Evolutionary conservation across 2,113 vertebrate species (phyloP), one percentile per base, ranked within the genome.

Genomic region (Apteryx mantelli): DNA sequence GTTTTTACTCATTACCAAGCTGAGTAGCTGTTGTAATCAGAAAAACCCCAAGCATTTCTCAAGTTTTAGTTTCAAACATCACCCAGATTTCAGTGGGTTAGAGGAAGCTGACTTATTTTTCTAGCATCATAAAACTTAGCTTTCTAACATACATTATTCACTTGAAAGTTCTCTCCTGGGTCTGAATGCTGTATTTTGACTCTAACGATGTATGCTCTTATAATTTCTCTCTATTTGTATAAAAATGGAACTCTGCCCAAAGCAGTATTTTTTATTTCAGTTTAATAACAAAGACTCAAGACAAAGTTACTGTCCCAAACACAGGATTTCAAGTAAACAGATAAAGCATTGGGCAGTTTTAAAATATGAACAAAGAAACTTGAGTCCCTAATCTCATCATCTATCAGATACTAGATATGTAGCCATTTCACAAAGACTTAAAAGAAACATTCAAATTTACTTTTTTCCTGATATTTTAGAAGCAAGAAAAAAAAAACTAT

Each of bases 291-390:
- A 38, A 60, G 36, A 46, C 53, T 61, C 66, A 32, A 16, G 4
- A 44, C 20, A 5, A 61, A 63, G 44, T 60, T 55, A 56, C 13
- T 25, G 26, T 42, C 26, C 20, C 65, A 44, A 68, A 44, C 44
- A 42, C 17, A 68, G 19, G 9, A 48, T 48, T 19, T 48, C 46
- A 48, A 48, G 46, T 19, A 71, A 78, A 75, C 36, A 77, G 38
- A 73, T 21, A 38, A 80, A 80, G 26, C n/a, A 48, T 0, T 13
- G 26, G 9, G 76, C 60, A 88, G 82, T 40, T 86, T 70, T 58
- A 81, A 74, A 93, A 75, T 40, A 77, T 6, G 42, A 93, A 60
- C 73, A 92, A 94, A 84, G 55, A 60, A 68, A 58, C 69, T 18
- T 5, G 11, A 88, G 50, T 60, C 60, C 38, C 42, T 90, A 64